Evolutionary conservation across 2,797 vertebrate genomes (phyloP), one percentile per base, ranked within the genome.

Genomic region (Hydrophis major): DNA sequence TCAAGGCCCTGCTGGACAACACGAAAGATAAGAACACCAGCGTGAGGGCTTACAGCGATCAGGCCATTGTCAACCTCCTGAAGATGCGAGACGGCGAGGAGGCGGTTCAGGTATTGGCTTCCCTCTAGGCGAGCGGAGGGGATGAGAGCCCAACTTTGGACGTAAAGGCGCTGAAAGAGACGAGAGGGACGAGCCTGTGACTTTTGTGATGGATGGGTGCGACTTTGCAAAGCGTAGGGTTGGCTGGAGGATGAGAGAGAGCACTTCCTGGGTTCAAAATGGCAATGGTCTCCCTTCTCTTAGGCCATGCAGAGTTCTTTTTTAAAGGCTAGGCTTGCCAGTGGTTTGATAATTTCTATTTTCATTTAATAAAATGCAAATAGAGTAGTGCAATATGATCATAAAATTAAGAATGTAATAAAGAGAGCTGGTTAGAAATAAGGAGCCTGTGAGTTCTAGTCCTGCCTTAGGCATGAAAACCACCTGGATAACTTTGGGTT

Each of bases 21-120:
- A 99, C 99, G 87, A 99, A 99, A 97, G 99, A 99, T 96, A 99
- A 99, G 96, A 99, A 99, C 98, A 99, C 99, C 56, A 98, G 98
- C 0, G 99, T 99, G 66, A 97, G 99, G 93, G 98, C 99, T 89
- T 99, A 99, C 97, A 99, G 99, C 0, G 99, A 99, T 90, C 98
- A 99, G 97, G 99, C 99, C 28, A 99, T 99, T 1, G 98, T 99
- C 95, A 99, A 98, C 94, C 97, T 99, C 88, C 98, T 99, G 50
- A 98, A 98, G 96, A 98, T 99, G 96, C 98, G 99, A 94, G 98
- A 98, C 87, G 98, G 98, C 25, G 99, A 99, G 74, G 98, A 98
- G 57, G 96, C 98, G 92, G 98, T 99, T 97, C 99, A 99, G 98
- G 98, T 93, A 90, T 3, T 2, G 25, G 22, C 59, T 11, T 2